Conservation (phyloP, 2,888 invertebrate genomes). For the Pollenia griseotomentosa region DNA sequence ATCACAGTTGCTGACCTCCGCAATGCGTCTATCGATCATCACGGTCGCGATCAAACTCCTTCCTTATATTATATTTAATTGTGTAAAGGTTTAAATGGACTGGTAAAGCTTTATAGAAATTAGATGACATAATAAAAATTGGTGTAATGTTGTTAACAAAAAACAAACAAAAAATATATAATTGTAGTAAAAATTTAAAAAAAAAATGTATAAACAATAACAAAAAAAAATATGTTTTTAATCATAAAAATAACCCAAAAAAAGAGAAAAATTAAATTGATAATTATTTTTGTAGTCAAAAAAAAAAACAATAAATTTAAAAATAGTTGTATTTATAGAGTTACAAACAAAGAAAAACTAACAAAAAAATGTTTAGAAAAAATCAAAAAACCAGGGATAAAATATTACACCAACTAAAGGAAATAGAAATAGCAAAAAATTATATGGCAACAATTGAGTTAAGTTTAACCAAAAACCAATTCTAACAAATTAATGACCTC, state of each 20-base stretch:
- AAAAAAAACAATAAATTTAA: constrained; percentile 43
- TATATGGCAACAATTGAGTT: constrained; percentile 32
- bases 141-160: constrained; percentile 66
- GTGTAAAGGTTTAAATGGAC: constrained; percentile 60
- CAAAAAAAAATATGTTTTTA: constrained; percentile 49
- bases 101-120: constrained; percentile 75
- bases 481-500: neutral
- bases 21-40: too few relatives aligned
- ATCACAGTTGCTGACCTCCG: too few relatives aligned
- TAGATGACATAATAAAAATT: constrained; percentile 70
- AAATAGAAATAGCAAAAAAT: constrained; percentile 26
- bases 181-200: constrained; percentile 53
- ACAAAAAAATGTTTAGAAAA: constrained; percentile 45
- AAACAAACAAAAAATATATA: constrained; percentile 33
- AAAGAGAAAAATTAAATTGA: constrained; percentile 73
- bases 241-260: constrained; percentile 63
- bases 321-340: constrained; percentile 63
- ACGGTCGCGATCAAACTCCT: too few relatives aligned
- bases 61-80: constrained; percentile 29
- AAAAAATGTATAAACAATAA: constrained; percentile 68
- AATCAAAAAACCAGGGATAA: constrained; percentile 60
- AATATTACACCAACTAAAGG: constrained; percentile 68
- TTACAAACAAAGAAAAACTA: constrained; percentile 47
- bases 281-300: constrained; percentile 73
- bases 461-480: neutral